A percentile compares a stretch with the other conserved stretches of the same genome.
phyloP scores from a whole-genome alignment of 2,113 vertebrate genomes.

The Sterna hirundo region DNA sequence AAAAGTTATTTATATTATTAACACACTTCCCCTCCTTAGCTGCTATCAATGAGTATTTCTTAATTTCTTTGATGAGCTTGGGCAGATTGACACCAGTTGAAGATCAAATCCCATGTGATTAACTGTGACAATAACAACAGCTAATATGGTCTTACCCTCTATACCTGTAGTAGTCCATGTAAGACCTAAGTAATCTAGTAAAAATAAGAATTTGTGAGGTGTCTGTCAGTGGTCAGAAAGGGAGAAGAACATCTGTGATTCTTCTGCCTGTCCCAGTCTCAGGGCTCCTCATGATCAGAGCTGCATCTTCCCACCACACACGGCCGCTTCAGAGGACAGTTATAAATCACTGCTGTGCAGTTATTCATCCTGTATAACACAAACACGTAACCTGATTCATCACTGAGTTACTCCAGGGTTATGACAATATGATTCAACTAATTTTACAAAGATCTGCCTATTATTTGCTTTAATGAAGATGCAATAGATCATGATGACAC shows the following conservation, averaged over 20 bases:
- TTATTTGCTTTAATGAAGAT: neutral
- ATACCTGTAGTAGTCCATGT: neutral
- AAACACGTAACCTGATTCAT: neutral
- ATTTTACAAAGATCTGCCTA: neutral
- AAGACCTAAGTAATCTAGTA: neutral
- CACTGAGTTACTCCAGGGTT: neutral
- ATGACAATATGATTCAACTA: neutral
- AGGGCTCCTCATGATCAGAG: neutral
- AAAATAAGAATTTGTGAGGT: neutral
- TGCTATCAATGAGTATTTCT: neutral
- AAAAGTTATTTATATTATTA: neutral
- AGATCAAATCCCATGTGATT: constrained; percentile 3
- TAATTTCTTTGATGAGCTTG: neutral
- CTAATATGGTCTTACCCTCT: neutral
- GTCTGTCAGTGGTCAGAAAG: neutral
- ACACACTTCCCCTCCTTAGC: neutral
- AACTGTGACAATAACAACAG: neutral
- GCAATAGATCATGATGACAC: neutral
- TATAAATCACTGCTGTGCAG: neutral
- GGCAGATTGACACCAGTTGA: neutral
- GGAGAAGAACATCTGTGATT: neutral
- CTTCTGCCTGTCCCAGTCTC: neutral
- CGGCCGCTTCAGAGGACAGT: neutral
- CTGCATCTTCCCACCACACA: neutral
- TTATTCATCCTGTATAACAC: neutral